Conservation (phyloP, 1,140 invertebrate species). For the Micrasema minimum region DNA sequence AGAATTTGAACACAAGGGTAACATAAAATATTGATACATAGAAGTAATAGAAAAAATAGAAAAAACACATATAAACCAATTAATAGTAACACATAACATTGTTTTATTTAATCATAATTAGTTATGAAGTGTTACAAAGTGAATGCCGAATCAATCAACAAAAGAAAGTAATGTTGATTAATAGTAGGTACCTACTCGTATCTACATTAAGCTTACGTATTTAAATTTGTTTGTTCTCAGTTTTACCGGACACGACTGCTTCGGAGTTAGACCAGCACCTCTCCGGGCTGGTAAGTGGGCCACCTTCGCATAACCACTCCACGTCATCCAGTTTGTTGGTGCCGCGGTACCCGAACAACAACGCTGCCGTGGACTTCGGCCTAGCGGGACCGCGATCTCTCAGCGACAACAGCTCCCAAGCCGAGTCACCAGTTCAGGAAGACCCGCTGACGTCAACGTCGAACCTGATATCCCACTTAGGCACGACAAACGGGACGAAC, state of each 20-base stretch:
- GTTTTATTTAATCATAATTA: too few relatives aligned
- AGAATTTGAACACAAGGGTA: too few relatives aligned
- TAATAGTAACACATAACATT: too few relatives aligned
- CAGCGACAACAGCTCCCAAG: slow-evolving; percentile 83
- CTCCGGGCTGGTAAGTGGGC: slow-evolving; percentile 74
- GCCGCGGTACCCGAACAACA: slow-evolving; percentile 69
- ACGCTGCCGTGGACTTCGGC: slow-evolving; percentile 63
- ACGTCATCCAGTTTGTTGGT: slow-evolving; percentile 63
- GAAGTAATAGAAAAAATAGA: too few relatives aligned
- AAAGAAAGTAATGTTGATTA: too few relatives aligned
- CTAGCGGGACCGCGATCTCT: slow-evolving; percentile 74
- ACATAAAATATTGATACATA: too few relatives aligned
- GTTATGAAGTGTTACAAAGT: too few relatives aligned
- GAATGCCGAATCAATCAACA: too few relatives aligned
- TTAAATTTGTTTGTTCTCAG: slow-evolving; percentile 61
- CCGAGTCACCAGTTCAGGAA: slow-evolving; percentile 83
- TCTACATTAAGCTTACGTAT: too few relatives aligned
- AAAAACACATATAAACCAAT: too few relatives aligned
- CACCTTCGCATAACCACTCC: slow-evolving; percentile 66
- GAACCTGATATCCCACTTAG: slow-evolving; percentile 70
- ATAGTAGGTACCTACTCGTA: too few relatives aligned
- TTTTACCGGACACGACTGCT: slow-evolving; percentile 79
- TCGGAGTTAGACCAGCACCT: slow-evolving; percentile 82
- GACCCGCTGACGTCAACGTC: slow-evolving; percentile 71
- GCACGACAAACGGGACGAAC: slow-evolving; percentile 69